These are phyloP conservation scores for Microplitis deprimator DNA, from an alignment of 2,888 invertebrate genomes.

Conservation along the genomic window DNA sequence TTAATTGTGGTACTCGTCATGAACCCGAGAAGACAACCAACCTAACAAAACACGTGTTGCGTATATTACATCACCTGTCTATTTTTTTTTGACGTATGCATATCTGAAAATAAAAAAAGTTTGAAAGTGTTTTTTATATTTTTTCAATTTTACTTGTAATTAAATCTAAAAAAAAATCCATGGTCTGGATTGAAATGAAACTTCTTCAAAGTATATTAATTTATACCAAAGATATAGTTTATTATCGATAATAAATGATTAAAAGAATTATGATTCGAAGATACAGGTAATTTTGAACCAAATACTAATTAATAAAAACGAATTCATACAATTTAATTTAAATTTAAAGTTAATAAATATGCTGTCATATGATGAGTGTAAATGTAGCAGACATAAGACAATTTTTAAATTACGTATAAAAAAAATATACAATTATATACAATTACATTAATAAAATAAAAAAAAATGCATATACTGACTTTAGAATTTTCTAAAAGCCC, in stretches of 20 bases:
- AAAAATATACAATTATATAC: too few species aligned
- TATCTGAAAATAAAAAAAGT: not conserved
- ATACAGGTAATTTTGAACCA: conserved; percentile 30
- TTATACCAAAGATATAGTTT: not conserved
- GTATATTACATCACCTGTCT: not conserved
- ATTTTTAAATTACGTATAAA: too few species aligned
- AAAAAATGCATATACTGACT: too few species aligned
- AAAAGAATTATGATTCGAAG: conserved; percentile 37
- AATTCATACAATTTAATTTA: not conserved
- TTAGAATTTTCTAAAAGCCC: too few species aligned
- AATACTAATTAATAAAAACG: not conserved
- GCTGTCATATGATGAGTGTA: too few species aligned
- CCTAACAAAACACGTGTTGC: not conserved
- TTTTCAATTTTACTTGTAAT: not conserved
- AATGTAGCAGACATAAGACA: too few species aligned
- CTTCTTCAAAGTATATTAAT: not conserved
- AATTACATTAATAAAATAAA: too few species aligned
- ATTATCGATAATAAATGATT: not conserved
- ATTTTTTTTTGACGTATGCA: not conserved
- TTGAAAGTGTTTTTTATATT: not conserved
- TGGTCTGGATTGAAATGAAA: not conserved
- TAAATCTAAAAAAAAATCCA: not conserved
- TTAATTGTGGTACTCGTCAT: not conserved
- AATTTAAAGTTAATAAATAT: not conserved
- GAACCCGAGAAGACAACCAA: not conserved